These are phyloP conservation scores for Tortrix viridana DNA, from an alignment of 2,888 invertebrate genomes.

Conservation along the genomic window DNA sequence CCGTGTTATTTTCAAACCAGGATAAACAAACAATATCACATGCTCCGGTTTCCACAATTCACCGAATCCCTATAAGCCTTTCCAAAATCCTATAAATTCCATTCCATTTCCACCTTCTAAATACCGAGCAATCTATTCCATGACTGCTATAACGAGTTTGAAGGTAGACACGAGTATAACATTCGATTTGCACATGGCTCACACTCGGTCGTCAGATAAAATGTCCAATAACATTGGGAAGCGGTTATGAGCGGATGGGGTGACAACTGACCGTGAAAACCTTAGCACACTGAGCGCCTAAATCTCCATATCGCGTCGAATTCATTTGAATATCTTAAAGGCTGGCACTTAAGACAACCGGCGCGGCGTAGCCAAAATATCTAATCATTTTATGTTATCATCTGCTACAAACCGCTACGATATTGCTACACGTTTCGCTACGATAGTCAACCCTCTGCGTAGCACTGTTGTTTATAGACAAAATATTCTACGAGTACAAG, in stretches of 20 bases:
- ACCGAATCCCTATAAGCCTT: too few relatives aligned
- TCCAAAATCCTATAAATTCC: too few relatives aligned
- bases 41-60: too few relatives aligned
- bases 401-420: slow-evolving; percentile 52
- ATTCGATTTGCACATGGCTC: slow-evolving; percentile 48
- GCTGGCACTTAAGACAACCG: slow-evolving; percentile 45
- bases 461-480: background rate
- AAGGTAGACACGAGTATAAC: slow-evolving; percentile 49
- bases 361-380: slow-evolving; percentile 53
- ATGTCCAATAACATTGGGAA: slow-evolving; percentile 62
- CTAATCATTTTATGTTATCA: slow-evolving; percentile 59
- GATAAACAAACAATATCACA: too few relatives aligned
- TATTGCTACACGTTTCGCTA: slow-evolving; percentile 25
- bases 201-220: slow-evolving; percentile 65
- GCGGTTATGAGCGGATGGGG: slow-evolving; percentile 66
- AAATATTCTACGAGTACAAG: background rate
- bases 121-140: slow-evolving; percentile 11
- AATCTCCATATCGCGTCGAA: too few relatives aligned
- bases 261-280: slow-evolving; percentile 66
- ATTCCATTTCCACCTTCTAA: background rate
- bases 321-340: too few relatives aligned
- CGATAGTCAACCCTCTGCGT: background rate
- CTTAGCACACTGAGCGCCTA: too few relatives aligned
- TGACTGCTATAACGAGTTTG: slow-evolving; percentile 2
- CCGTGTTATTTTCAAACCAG: too few relatives aligned